These are phyloP conservation scores for Thamnophis elegans DNA, from an alignment of 2,797 vertebrate genomes.

Conservation along the genomic window DNA sequence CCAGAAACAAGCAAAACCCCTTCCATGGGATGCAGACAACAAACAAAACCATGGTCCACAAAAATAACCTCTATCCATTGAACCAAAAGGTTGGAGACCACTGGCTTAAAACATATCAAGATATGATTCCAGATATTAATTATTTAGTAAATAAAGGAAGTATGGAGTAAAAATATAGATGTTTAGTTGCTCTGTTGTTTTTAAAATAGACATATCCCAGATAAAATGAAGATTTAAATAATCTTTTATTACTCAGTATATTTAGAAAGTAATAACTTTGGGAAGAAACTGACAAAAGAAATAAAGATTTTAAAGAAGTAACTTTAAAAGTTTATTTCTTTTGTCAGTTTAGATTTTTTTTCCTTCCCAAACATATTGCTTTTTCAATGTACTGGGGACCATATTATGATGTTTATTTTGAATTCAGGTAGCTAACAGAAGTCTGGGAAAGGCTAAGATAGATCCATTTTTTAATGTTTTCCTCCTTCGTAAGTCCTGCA, in stretches of 20 bases:
- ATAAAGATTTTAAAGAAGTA: not conserved
- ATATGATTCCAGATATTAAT: constrained; percentile 14
- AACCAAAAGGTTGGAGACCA: too few species aligned
- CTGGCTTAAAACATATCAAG: constrained; percentile 31
- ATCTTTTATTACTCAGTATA: not conserved
- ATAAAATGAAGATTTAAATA: not conserved
- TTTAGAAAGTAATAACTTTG: not conserved
- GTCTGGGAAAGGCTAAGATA: not conserved
- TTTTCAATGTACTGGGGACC: not conserved
- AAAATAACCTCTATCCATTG: too few species aligned
- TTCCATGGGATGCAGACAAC: too few species aligned
- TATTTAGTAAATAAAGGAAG: constrained; percentile 20
- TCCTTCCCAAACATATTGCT: not conserved
- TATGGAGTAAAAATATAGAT: not conserved
- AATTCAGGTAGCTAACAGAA: not conserved
- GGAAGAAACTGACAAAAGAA: not conserved
- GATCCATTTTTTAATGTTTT: not conserved
- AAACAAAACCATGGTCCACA: too few species aligned
- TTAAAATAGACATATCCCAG: not conserved
- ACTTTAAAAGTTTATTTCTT: not conserved
- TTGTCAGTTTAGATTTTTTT: not conserved
- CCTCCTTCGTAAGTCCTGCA: not conserved
- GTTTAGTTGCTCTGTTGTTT: not conserved
- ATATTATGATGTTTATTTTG: not conserved
- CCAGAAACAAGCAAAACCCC: too few species aligned